phyloP scores from a whole-genome alignment of 1,140 invertebrate genomes.

The Drosophila erecta region DNA sequence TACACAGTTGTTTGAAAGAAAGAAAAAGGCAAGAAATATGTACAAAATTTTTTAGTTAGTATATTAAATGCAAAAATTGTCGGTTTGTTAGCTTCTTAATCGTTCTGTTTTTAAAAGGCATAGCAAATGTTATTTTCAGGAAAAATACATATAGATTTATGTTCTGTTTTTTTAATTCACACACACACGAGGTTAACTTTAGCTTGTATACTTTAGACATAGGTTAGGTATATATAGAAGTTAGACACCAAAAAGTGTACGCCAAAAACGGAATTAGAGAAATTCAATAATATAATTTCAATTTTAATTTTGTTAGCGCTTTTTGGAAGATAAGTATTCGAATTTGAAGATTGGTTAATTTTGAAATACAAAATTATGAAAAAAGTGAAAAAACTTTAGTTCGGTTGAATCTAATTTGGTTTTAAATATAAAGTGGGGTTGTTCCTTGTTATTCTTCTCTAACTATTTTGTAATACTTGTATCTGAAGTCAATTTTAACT shows the following conservation, averaged over 20 bases:
- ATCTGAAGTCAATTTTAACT: too few species aligned
- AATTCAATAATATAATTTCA: conserved; percentile 50
- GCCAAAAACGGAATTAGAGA: conserved; percentile 56
- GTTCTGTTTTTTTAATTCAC: conserved; percentile 36
- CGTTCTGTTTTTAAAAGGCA: conserved; percentile 35
- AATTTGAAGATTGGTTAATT: conserved; percentile 37
- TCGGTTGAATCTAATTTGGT: conserved; percentile 33
- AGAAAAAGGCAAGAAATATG: conserved; percentile 81
- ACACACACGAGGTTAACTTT: conserved; percentile 71
- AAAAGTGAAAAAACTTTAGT: conserved; percentile 9
- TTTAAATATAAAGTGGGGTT: conserved; percentile 9
- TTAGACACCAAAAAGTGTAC: conserved; percentile 70
- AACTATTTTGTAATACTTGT: not conserved
- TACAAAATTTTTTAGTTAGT: conserved; percentile 79
- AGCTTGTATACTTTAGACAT: conserved; percentile 54
- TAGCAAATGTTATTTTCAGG: conserved; percentile 40
- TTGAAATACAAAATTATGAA: conserved; percentile 24
- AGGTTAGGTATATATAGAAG: conserved; percentile 48
- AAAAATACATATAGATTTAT: conserved; percentile 40
- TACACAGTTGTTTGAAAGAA: conserved; percentile 73
- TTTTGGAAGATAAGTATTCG: conserved; percentile 24
- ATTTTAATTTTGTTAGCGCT: conserved; percentile 32
- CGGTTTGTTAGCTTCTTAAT: conserved; percentile 44
- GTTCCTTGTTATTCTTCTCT: not conserved
- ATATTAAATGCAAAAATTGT: conserved; percentile 55